Base-by-base conservation (phyloP, 2,888 invertebrate genomes). In the Acanthosepion esculentum region DNA sequence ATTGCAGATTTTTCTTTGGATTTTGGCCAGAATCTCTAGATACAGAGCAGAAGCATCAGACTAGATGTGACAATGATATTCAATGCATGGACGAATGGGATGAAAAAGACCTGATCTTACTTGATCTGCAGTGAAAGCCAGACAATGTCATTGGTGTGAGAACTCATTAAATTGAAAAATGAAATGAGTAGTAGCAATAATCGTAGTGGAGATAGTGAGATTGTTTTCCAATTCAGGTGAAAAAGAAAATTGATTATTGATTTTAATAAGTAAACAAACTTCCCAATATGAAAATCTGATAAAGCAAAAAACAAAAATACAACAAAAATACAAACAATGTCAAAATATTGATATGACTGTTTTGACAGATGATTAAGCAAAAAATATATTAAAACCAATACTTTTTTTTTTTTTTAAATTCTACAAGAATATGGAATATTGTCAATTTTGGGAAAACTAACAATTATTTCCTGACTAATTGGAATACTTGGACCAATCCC, bases 391-490 rank as follows among this genome's bases (percentile, higher is more conserved):
- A 78, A 78, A 78, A 78, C 23, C 29, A 78, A 78, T 78, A n/a
- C n/a, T 78, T 78, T n/a, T 78, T 78, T 78, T 78, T 78, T n/a
- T 78, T 78, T 78, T n/a, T 8, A 64, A 64, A 78, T n/a, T 78
- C 29, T 29, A 0, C 29, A 78, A 78, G 1, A n/a, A 8, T 78
- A 78, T 78, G n/a, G n/a, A 78, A n/a, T n/a, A 29, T 78, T 8
- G 10, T 29, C n/a, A n/a, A 78, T 78, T n/a, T 15, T 78, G n/a
- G 12, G n/a, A 78, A 78, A 78, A 78, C 10, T 78, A 78, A 55
- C 55, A 55, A n/a, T 78, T 78, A 78, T 78, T 78, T n/a, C n/a
- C 78, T 78, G n/a, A 78, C n/a, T 78, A 78, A 78, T 78, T 78
- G 78, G 29, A 78, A 78, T 15, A 78, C 78, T 78, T 78, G 78